Evolutionary conservation across 1,140 invertebrate genomes (phyloP), one percentile per base, ranked within the genome.

Genomic region (Araneus ventricosus): DNA sequence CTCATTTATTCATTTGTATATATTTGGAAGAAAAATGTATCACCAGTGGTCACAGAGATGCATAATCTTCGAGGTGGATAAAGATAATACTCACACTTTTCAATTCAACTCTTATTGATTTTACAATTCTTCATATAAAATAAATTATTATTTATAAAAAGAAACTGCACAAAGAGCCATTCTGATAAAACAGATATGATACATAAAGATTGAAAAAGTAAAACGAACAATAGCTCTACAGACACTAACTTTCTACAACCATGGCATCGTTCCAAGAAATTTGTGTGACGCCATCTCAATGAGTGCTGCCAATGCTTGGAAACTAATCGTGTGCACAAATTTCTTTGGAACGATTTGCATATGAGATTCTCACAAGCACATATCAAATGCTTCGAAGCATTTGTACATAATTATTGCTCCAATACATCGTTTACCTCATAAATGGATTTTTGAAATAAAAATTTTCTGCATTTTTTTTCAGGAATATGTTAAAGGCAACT

Each of bases 1-100:
- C 24, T 75, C 30, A 63, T 63, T 61, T 91, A 90, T 80, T 80
- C 30, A 90, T 79, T 75, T 84, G 57, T 82, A 89, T 75, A 61
- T 39, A 90, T 67, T 61, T 90, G 89, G 89, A 84, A 91, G 57
- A 91, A 91, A 91, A 67, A 90, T 75, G 17, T 89, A 79, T 89
- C 88, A 91, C 89, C 79, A 63, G 75, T 84, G 34, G 57, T 63
- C 88, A 87, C 57, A 63, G 85, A 87, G 88, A 80, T 90, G 88
- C 70, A 90, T 91, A 59, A 91, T 84, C 79, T 59, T 91, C 59
- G 27, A 84, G 63, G 5, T 37, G 20, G 45, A 82, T 84, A 61
- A 91, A 84, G 75, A n/a, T 80, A 30, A 39, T 30, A 22, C 27
- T n/a, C 61, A 84, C 75, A 84, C 79, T 27, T 90, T 90, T 90